Evolutionary conservation across 1,140 invertebrate genomes (phyloP), one percentile per base, ranked within the genome.

Genomic region (Dreissena rostriformis): DNA sequence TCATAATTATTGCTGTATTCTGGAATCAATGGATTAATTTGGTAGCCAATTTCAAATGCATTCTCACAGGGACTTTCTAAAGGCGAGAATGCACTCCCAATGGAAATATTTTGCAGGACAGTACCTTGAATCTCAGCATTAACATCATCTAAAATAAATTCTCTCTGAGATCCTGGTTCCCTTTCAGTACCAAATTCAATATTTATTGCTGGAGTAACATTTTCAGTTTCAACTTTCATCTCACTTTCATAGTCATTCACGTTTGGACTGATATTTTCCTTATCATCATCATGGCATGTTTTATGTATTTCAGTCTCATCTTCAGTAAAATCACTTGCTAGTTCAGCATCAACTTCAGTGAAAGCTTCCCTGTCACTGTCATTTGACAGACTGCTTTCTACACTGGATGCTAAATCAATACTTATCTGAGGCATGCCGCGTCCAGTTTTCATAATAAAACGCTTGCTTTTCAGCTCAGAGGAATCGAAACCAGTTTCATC

Each of bases 51-150:
- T n/a, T n/a, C 67, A 39, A 81, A 73, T 15, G 75, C 72, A n/a
- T 82, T 72, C 24, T 82, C 80, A 82, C 61, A 67, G 28, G 80
- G 80, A 66, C 80, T 82, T 24, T 74, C 80, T 17, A 82, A 29
- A 12, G 80, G 80, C 6, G 80, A 82, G 51, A 82, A 82, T 53
- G 80, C 70, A 82, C 75, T 75, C 19, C 80, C 80, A 67, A 52
- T 68, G 19, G 11, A 57, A 49, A 82, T 82, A 72, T 82, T 82
- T 63, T 82, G 79, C 7, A 82, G 68, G n/a, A 82, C 29, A 10
- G 70, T 66, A 17, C 79, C 79, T 49, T 76, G 74, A 22, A 81
- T 71, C 63, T 74, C 80, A 74, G 63, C 72, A 75, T 82, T 22
- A n/a, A 61, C 2, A 39, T 39, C 39, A 39, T 39, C 8, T 39